Conservation (phyloP, 2,113 vertebrate species). For the Muntiacus reevesi region DNA sequence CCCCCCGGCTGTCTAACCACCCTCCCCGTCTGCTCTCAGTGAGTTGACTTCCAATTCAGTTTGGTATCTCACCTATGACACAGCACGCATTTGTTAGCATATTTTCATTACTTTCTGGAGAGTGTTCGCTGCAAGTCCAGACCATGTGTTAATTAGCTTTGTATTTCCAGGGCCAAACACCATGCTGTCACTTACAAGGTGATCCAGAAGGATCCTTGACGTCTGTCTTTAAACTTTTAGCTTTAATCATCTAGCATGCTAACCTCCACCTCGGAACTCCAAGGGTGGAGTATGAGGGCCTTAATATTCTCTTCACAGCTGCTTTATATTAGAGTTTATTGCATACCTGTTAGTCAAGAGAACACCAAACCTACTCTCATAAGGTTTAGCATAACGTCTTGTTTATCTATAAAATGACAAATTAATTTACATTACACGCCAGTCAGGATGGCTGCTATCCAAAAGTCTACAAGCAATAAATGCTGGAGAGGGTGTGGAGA, state of each 20-base stretch:
- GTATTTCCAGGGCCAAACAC: background rate
- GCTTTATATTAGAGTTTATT: background rate
- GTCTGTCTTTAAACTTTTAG: background rate
- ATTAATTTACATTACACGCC: too few relatives aligned
- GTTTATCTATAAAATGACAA: background rate
- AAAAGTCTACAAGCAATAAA: too few relatives aligned
- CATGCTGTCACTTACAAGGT: background rate
- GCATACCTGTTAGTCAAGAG: background rate
- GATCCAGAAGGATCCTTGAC: background rate
- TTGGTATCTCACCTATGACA: background rate
- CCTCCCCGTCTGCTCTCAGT: background rate
- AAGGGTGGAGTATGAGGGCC: background rate
- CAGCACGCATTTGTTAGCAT: background rate
- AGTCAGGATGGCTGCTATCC: too few relatives aligned
- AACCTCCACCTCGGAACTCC: background rate
- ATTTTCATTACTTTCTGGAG: background rate
- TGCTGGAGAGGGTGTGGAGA: too few relatives aligned
- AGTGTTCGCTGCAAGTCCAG: background rate
- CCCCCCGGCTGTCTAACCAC: accelerated
- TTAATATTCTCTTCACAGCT: background rate
- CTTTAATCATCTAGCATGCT: background rate
- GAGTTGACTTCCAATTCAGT: background rate
- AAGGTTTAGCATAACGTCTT: background rate
- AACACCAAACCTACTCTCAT: background rate
- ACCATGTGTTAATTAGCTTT: background rate